Percentiles rank a stretch among this genome's conserved stretches.
Evolutionary conservation across 2,797 vertebrate species (phyloP).

Genomic region (Nannoperca obscura): DNA sequence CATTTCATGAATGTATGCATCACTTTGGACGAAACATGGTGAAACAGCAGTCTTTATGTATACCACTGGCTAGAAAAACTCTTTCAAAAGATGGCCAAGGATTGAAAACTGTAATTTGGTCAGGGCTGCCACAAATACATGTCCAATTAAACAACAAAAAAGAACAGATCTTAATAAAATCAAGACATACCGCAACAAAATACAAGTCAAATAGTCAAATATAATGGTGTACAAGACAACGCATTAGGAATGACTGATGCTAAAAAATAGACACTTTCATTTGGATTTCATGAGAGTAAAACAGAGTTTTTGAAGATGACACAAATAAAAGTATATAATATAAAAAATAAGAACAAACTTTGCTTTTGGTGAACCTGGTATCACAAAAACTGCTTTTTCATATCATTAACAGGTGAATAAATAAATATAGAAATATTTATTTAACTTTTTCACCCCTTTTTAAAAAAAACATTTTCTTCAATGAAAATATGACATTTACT

Average conservation of each 20-base stretch:
- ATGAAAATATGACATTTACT: constrained; percentile 52
- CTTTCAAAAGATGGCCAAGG: constrained; percentile 21
- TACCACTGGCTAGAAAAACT: constrained; percentile 48
- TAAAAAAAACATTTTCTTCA: constrained; percentile 35
- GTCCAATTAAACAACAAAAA: constrained; percentile 70
- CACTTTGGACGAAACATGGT: constrained; percentile 51
- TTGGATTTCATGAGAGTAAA: constrained; percentile 33
- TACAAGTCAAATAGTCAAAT: constrained; percentile 54
- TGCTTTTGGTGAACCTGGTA: constrained; percentile 54
- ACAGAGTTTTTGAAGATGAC: constrained; percentile 30
- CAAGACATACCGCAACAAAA: constrained; percentile 55
- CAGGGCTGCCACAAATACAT: constrained; percentile 84
- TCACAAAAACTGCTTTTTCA: constrained; percentile 88
- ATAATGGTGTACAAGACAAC: constrained; percentile 48
- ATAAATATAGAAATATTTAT: constrained; percentile 71
- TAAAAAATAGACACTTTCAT: constrained; percentile 34
- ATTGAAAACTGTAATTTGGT: constrained; percentile 68
- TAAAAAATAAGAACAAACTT: constrained; percentile 20
- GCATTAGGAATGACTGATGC: constrained; percentile 18
- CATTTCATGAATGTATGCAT: constrained; percentile 57
- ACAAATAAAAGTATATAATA: constrained; percentile 24
- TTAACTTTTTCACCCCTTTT: constrained; percentile 50
- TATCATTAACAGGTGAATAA: constrained; percentile 59
- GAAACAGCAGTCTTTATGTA: constrained; percentile 87
- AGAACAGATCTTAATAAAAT: constrained; percentile 27